Conservation (phyloP, 2,888 invertebrate species). For the Chrysolina americana region DNA sequence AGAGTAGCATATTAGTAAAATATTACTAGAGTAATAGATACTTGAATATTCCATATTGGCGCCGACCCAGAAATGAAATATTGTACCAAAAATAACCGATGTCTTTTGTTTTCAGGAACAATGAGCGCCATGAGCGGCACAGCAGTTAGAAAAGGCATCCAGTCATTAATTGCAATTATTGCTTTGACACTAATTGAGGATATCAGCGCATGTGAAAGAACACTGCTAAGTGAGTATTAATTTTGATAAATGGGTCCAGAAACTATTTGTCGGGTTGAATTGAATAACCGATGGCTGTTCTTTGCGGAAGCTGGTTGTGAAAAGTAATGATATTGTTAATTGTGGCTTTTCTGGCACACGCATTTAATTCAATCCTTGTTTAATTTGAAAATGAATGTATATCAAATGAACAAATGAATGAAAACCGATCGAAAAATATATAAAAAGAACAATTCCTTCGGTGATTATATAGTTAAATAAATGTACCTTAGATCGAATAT, state of each 20-base stretch:
- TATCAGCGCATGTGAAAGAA: slow-evolving; percentile 61
- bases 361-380: not conserved
- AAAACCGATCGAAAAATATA: no score
- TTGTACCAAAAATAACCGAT: slow-evolving; percentile 7
- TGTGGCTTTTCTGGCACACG: not conserved
- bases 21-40: not conserved
- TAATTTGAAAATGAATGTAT: not conserved
- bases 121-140: slow-evolving; percentile 30
- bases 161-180: slow-evolving; percentile 51
- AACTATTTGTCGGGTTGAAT: slow-evolving; percentile 33
- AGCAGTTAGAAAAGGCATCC: slow-evolving; percentile 37
- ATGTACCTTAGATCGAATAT: no score
- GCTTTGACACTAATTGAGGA: slow-evolving; percentile 50
- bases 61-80: not conserved
- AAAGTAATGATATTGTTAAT: slow-evolving; percentile 11
- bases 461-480: no score
- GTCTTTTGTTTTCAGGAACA: slow-evolving; percentile 49
- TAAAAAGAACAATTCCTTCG: no score
- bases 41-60: not conserved
- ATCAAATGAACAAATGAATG: no score
- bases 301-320: slow-evolving; percentile 16
- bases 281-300: slow-evolving; percentile 25
- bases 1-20: no score
- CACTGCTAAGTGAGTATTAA: slow-evolving; percentile 63
- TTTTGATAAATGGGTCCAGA: slow-evolving; percentile 48